These are phyloP conservation scores for Cylas formicarius DNA, from an alignment of 1,140 invertebrate genomes.

Conservation along the genomic window DNA sequence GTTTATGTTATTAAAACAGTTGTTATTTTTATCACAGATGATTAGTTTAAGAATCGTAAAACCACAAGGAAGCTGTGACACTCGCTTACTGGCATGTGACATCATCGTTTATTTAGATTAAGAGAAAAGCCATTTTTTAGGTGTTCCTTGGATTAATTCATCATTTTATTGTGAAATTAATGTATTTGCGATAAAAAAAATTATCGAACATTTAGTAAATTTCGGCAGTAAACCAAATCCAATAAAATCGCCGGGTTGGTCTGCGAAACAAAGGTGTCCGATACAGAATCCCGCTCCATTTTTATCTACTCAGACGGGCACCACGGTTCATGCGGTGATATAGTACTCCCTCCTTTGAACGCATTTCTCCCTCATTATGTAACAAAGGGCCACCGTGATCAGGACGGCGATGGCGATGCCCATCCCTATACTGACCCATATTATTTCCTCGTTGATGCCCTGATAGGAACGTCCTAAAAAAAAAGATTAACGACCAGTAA, in stretches of 20 bases:
- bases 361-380: slow-evolving; percentile 70
- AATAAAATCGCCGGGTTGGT: neutral
- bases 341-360: slow-evolving; percentile 64
- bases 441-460: slow-evolving; percentile 78
- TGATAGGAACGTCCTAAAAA: slow-evolving; percentile 64
- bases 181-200: neutral
- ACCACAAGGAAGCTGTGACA: too few species aligned
- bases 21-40: too few species aligned
- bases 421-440: slow-evolving; percentile 80
- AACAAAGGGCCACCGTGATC: slow-evolving; percentile 72
- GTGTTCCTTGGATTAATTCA: neutral
- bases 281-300: neutral
- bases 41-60: too few species aligned
- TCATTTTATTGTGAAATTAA: neutral
- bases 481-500: too few species aligned
- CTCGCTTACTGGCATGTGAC: too few species aligned
- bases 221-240: neutral
- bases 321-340: slow-evolving; percentile 56
- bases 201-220: slow-evolving; percentile 2
- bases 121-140: neutral
- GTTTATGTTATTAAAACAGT: too few species aligned
- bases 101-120: too few species aligned
- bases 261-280: neutral
- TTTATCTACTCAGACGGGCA: slow-evolving; percentile 10
- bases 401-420: slow-evolving; percentile 72